Evolutionary conservation across 2,113 vertebrate species (phyloP).

Genomic region (Rhizomys pruinosus): DNA sequence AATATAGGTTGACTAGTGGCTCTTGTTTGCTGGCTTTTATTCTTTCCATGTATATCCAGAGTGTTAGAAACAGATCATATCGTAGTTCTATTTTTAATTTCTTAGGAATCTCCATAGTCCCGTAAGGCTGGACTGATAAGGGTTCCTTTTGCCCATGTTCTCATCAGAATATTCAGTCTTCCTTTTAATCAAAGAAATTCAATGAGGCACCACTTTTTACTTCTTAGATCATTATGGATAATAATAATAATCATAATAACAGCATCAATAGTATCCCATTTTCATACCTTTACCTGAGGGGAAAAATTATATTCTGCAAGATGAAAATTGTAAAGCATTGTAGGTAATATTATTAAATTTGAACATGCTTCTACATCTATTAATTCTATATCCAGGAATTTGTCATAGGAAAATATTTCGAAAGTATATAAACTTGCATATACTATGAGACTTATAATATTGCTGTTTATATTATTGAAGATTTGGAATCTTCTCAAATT

Average conservation of each 20-base stretch:
- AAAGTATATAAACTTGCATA: neutral
- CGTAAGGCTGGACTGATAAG: neutral
- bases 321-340: neutral
- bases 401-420: neutral
- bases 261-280: neutral
- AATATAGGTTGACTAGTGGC: neutral
- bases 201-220: neutral
- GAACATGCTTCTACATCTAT: neutral
- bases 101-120: neutral
- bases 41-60: neutral
- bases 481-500: conserved; percentile 35
- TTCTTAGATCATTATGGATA: neutral
- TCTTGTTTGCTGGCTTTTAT: neutral
- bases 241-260: neutral
- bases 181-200: neutral
- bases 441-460: neutral
- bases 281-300: neutral
- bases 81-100: neutral
- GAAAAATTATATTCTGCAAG: neutral
- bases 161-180: neutral
- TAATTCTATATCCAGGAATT: neutral
- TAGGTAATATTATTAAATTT: neutral
- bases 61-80: neutral
- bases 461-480: conserved; percentile 8
- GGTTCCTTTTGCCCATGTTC: neutral